These are phyloP conservation scores for Prinia subflava DNA, from an alignment of 2,113 vertebrate species.

Conservation along the genomic window DNA sequence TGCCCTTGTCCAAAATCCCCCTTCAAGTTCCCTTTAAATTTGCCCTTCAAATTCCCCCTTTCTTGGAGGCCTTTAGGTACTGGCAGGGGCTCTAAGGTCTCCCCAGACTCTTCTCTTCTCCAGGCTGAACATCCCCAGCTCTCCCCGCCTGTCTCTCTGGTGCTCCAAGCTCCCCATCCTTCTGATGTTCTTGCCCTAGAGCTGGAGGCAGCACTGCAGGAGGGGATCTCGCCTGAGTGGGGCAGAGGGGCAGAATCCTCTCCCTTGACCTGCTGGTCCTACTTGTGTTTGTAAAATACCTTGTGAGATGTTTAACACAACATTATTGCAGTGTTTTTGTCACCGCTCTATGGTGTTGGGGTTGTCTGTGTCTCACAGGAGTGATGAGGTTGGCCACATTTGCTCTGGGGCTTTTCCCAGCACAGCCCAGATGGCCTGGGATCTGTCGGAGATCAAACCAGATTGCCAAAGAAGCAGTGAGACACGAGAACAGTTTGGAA, in stretches of 20 bases:
- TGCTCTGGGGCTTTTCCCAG: not conserved
- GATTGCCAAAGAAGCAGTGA: not conserved
- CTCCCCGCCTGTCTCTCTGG: not conserved
- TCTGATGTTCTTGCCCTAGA: not conserved
- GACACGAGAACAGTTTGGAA: fast-evolving
- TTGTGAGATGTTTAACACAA: not conserved
- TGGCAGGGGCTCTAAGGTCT: not conserved
- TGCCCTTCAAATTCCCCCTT: not conserved
- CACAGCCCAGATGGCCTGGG: not conserved
- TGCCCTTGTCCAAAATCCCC: not conserved
- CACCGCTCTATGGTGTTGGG: fast-evolving
- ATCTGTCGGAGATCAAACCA: not conserved
- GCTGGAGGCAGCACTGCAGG: not conserved
- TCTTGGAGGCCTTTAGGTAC: not conserved
- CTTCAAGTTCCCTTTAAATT: not conserved
- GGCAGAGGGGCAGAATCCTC: not conserved
- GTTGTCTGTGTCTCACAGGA: not conserved
- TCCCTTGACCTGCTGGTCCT: not conserved
- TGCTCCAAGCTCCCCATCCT: not conserved
- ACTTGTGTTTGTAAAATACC: not conserved
- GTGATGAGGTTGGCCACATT: not conserved
- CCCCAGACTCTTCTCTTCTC: not conserved
- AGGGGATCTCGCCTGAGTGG: not conserved
- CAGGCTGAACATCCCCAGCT: not conserved
- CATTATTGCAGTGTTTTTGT: fast-evolving